Evolutionary conservation across 53 echinoderm and acorn worm species (phyloP), one percentile per base, ranked within the genome.

Genomic region (Paelopatides confundens): DNA sequence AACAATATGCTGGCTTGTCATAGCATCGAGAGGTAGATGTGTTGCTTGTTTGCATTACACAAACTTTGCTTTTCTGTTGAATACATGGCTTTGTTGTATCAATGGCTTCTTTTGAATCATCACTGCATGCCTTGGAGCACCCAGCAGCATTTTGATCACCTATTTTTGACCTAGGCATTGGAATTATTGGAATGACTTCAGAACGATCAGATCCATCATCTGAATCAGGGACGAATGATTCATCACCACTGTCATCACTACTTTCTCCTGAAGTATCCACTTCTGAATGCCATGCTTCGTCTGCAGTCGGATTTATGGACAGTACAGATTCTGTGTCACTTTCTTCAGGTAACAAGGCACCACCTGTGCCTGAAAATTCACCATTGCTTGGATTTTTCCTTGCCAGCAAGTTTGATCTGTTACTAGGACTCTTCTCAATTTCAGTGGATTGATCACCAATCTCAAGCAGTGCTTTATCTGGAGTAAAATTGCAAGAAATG

Each of bases 1-100:
- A 71, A 39, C 89, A 85, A 51, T 89, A 89, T 24, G 83, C 37
- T 53, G 71, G 70, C 68, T 89, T 89, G 54, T 89, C 89, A 83
- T 85, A 89, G 14, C 33, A 31, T 48, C 85, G 30, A 14, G 32
- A 10, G 27, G n/a, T 34, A 7, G 2, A 2, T 18, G 74, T 74
- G 35, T 87, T 87, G 76, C 51, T 31, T 23, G 87, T 87, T 43
- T 18, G 31, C 70, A 86, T 83, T 17, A 83, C 64, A 30, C 51
- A 79, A 24, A 79, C 71, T 37, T 37, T 71, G 23, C 39, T 71
- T 35, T 35, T 12, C 18, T 37, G 3, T 10, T n/a, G 2, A 37
- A 12, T 34, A 21, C 4, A 32, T 17, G 23, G 24, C 39, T 33
- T 14, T 11, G 4, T 30, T 8, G 5, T 12, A 2, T 31, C n/a